A percentile compares a stretch with the other conserved stretches of the same genome.
Conservation (phyloP, 2,797 vertebrate genomes). For the Hafferia zeledoni region DNA sequence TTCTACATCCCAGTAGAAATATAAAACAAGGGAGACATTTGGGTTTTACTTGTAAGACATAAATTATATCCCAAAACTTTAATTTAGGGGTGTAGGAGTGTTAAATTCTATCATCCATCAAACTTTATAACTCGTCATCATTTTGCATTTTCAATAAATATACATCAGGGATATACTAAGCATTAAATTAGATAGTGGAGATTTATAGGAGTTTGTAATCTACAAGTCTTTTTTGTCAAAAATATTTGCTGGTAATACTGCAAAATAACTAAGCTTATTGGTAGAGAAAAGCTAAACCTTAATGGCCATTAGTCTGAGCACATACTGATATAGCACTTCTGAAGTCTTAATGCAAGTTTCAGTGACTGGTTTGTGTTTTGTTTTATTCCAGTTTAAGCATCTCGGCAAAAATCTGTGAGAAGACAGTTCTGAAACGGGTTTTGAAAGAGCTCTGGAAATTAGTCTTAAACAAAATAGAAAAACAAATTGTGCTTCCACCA, state of each 20-base stretch:
- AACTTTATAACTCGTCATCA: not conserved
- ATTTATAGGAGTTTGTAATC: not conserved
- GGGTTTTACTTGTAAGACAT: not conserved
- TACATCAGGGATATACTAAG: not conserved
- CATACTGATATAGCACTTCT: not conserved
- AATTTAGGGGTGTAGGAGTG: not conserved
- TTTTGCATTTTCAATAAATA: constrained; percentile 12
- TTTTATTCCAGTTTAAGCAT: constrained; percentile 87
- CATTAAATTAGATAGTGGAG: not conserved
- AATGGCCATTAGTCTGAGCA: not conserved
- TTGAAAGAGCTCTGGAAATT: constrained; percentile 98
- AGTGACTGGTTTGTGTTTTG: not conserved
- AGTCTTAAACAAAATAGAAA: constrained; percentile 94
- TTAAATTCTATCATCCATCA: not conserved
- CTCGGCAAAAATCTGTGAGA: constrained; percentile 98
- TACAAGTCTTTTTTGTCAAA: not conserved
- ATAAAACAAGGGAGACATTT: not conserved
- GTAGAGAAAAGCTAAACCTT: not conserved
- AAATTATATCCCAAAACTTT: not conserved
- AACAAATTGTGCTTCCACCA: constrained; percentile 93
- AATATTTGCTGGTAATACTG: not conserved
- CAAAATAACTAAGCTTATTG: not conserved
- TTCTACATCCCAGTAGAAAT: not conserved
- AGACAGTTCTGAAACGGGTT: constrained; percentile 95
- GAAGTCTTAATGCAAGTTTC: not conserved